These are phyloP conservation scores for Formica selysi DNA, from an alignment of 1,140 invertebrate species.

Conservation along the genomic window DNA sequence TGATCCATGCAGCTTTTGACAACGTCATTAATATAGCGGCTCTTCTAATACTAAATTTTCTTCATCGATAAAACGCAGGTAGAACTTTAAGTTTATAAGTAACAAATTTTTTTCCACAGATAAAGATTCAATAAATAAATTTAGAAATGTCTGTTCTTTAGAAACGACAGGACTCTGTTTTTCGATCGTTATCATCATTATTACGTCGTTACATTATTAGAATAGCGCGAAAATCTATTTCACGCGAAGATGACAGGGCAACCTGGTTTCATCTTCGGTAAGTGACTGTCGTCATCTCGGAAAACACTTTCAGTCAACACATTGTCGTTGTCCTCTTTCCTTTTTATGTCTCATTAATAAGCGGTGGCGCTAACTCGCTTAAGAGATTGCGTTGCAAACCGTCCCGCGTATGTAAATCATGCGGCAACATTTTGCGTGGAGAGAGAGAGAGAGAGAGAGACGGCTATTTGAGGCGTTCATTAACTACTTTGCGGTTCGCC, in stretches of 20 bases:
- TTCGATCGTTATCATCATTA: not conserved
- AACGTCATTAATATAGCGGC: not conserved
- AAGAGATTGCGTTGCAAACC: conserved; percentile 13
- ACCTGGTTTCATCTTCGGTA: conserved; percentile 3
- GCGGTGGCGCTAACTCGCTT: conserved; percentile 29
- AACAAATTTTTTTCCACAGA: not conserved
- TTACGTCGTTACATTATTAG: not conserved
- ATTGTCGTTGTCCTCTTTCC: conserved; percentile 49
- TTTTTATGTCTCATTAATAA: conserved; percentile 65
- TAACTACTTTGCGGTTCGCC: conserved; percentile 34
- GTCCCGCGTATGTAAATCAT: conserved; percentile 64
- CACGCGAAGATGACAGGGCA: not conserved
- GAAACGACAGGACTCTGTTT: not conserved
- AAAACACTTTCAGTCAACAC: conserved; percentile 24
- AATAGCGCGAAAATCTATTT: not conserved
- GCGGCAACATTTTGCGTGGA: not conserved
- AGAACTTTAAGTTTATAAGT: not conserved
- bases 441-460: not conserved
- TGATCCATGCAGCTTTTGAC: conserved; percentile 23
- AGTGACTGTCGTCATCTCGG: conserved; percentile 61
- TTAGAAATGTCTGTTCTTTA: not conserved
- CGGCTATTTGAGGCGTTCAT: conserved; percentile 38
- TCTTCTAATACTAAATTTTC: not conserved
- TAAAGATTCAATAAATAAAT: not conserved
- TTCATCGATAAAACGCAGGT: not conserved